Conservation (phyloP, 2,888 invertebrate species). For the Drosophila longiperda region DNA sequence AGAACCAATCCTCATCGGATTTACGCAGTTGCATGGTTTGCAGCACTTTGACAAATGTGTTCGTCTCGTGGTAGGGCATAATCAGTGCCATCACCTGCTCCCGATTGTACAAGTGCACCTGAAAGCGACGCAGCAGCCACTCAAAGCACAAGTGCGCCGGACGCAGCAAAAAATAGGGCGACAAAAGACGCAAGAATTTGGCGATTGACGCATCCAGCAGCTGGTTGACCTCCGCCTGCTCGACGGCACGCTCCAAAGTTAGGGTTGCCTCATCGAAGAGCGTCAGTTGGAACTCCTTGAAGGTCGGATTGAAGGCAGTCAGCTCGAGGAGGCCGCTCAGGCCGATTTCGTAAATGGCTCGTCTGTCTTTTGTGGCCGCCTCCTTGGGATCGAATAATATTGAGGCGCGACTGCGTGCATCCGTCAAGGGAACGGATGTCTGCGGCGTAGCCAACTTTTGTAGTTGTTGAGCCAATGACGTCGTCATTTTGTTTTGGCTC, state of each 20-base stretch:
- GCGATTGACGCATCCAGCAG: conserved; percentile 91
- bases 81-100: conserved; percentile 92
- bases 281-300: conserved; percentile 90
- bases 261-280: conserved; percentile 92
- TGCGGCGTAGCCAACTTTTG: conserved; percentile 91
- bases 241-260: conserved; percentile 92
- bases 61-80: conserved; percentile 96
- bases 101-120: conserved; percentile 94
- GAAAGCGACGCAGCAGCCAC: conserved; percentile 96
- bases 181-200: conserved; percentile 91
- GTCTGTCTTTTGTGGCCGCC: conserved; percentile 93
- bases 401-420: conserved; percentile 90
- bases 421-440: conserved; percentile 88
- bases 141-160: conserved; percentile 95
- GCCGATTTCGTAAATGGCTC: conserved; percentile 95
- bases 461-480: conserved; percentile 92
- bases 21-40: conserved; percentile 90
- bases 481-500: conserved; percentile 85
- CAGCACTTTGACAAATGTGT: conserved; percentile 92
- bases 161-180: conserved; percentile 95
- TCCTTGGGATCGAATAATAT: conserved; percentile 95
- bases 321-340: conserved; percentile 94
- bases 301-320: conserved; percentile 89
- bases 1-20: conserved; percentile 88
- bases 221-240: conserved; percentile 90